Evolutionary conservation across 2,888 invertebrate species (phyloP).

Genomic region (Lasius fuliginosus): DNA sequence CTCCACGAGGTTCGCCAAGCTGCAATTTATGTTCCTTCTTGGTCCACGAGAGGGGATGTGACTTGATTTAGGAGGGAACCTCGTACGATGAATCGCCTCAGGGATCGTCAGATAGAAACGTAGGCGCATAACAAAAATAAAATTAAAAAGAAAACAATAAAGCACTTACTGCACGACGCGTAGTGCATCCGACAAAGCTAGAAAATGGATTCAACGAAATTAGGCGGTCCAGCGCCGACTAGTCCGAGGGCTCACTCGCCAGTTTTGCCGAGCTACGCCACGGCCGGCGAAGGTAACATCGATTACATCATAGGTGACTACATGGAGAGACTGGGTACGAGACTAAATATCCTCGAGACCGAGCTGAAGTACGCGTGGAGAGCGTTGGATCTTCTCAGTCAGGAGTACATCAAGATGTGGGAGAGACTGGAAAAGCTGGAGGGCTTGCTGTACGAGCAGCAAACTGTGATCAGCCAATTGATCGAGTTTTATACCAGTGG

Average conservation of each 20-base stretch:
- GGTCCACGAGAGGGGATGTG: constrained; percentile 75
- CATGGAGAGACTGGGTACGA: constrained; percentile 95
- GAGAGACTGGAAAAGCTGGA: constrained; percentile 96
- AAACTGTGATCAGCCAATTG: constrained; percentile 95
- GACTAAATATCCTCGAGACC: constrained; percentile 95
- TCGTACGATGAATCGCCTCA: constrained; percentile 73
- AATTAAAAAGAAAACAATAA: constrained; percentile 16
- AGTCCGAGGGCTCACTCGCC: constrained; percentile 80
- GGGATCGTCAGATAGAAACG: constrained; percentile 66
- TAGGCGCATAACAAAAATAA: constrained; percentile 58
- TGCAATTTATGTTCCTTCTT: constrained; percentile 77
- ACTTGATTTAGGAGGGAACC: constrained; percentile 63
- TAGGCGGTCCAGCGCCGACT: constrained; percentile 77
- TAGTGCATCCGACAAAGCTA: constrained; percentile 39
- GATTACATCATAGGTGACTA: constrained; percentile 95
- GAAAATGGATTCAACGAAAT: constrained; percentile 82
- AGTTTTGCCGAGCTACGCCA: constrained; percentile 75
- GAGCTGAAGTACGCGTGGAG: constrained; percentile 97
- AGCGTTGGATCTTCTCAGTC: constrained; percentile 95
- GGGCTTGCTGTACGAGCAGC: constrained; percentile 95
- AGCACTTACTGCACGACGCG: constrained; percentile 13
- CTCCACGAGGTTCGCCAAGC: constrained; percentile 66
- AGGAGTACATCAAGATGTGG: constrained; percentile 98
- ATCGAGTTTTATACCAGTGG: constrained; percentile 92
- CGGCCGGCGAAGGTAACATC: constrained; percentile 77